phyloP scores from a whole-genome alignment of 2,113 vertebrate species.

The Macaca mulatta region DNA sequence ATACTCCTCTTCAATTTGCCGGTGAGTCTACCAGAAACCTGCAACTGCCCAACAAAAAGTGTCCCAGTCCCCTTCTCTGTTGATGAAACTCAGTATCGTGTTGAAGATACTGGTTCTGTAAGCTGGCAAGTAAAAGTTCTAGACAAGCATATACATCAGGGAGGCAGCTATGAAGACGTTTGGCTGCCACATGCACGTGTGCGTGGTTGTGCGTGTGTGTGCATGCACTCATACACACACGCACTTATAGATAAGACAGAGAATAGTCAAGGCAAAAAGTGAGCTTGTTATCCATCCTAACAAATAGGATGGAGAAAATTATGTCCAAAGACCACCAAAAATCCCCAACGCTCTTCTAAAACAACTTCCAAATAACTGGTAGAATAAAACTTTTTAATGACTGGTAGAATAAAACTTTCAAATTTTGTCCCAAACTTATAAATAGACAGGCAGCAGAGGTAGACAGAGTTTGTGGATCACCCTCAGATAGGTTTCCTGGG shows the following conservation, averaged over 20 bases:
- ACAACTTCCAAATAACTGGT: neutral
- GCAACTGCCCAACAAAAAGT: neutral
- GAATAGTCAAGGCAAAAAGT: neutral
- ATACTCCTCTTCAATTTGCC: neutral
- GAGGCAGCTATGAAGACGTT: neutral
- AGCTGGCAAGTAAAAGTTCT: neutral
- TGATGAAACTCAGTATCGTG: neutral
- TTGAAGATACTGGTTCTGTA: neutral
- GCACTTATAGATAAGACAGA: neutral
- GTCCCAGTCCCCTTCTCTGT: neutral
- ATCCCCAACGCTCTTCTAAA: neutral
- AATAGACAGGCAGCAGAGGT: neutral
- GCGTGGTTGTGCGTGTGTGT: neutral
- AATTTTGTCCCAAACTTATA: neutral
- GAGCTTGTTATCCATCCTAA: neutral
- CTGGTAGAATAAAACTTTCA: neutral
- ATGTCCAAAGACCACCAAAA: neutral
- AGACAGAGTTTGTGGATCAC: neutral
- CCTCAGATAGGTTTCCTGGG: neutral
- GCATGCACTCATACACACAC: too few relatives aligned
- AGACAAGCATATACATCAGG: neutral
- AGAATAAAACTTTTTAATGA: neutral
- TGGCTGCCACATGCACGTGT: too few relatives aligned
- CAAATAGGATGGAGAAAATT: neutral
- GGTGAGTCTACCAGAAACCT: neutral